Evolutionary conservation across 2,797 vertebrate species (phyloP).

Genomic region (Alcedo quadribrachys): DNA sequence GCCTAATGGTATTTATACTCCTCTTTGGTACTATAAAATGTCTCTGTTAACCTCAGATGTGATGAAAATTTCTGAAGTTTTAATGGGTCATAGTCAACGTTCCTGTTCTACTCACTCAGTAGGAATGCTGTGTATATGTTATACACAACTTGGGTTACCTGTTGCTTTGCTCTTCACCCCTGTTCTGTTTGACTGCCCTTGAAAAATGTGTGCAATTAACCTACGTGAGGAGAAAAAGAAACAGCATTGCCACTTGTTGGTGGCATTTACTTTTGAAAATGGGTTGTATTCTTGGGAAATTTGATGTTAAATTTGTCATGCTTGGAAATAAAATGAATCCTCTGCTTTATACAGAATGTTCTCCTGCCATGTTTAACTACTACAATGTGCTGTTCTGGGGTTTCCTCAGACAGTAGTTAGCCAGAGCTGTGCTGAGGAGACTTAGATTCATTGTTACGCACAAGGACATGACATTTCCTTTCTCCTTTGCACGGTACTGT

Average conservation of each 20-base stretch:
- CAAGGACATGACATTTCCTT: neutral
- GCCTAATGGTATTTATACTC: conserved; percentile 27
- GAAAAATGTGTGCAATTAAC: conserved; percentile 1
- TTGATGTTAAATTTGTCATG: conserved; percentile 60
- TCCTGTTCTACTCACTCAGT: neutral
- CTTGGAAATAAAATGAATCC: conserved; percentile 77
- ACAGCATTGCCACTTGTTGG: neutral
- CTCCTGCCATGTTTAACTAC: neutral
- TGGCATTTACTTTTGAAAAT: conserved; percentile 1
- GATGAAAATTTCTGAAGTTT: neutral
- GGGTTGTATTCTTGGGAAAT: conserved; percentile 54
- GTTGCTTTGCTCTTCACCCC: neutral
- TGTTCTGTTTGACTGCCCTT: conserved; percentile 1
- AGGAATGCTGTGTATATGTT: neutral
- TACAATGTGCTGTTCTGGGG: neutral
- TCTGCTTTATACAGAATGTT: conserved; percentile 60
- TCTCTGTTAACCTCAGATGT: neutral
- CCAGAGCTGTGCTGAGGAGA: neutral
- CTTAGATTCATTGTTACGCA: neutral
- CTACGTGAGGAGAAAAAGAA: neutral
- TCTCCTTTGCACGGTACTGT: neutral
- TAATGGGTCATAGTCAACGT: neutral
- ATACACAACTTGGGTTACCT: neutral
- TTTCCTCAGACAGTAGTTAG: neutral
- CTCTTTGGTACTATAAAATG: neutral